A percentile compares a stretch with the other conserved stretches of the same genome.
Conservation (phyloP, 2,888 invertebrate species). For the Tipula vernalis region DNA sequence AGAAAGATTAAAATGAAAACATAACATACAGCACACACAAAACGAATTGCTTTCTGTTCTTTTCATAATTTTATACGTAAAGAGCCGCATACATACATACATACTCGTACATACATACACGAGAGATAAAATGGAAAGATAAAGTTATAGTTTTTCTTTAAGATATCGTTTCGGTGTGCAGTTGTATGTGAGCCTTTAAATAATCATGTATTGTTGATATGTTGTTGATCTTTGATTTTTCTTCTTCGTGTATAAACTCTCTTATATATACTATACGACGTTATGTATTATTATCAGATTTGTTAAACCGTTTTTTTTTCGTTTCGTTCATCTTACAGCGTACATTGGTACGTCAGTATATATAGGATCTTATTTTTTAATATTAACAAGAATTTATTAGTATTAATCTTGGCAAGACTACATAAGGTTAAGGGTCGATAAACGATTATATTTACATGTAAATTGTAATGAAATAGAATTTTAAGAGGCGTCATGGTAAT, state of each 20-base stretch:
- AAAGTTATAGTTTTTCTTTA: background rate
- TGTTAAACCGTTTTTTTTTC: background rate
- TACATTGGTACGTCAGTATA: background rate
- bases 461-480: constrained; percentile 4
- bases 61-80: background rate
- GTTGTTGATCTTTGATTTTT: constrained; percentile 4
- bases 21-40: background rate
- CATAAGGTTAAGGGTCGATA: background rate
- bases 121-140: background rate
- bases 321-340: background rate
- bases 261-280: background rate
- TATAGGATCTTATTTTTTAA: background rate
- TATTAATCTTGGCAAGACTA: background rate
- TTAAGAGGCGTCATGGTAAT: background rate
- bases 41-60: background rate
- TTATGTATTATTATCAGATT: background rate
- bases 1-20: background rate
- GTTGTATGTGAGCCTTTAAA: constrained; percentile 4
- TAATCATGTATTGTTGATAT: constrained; percentile 4
- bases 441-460: background rate
- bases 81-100: background rate
- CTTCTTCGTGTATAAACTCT: background rate
- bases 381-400: constrained; percentile 4
- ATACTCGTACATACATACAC: background rate
- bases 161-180: background rate